Percentiles rank a stretch among this genome's conserved stretches.
These are phyloP conservation scores for Antedon mediterranea DNA, from an alignment of 53 echinoderm and acorn worm genomes.

Conservation along the genomic window DNA sequence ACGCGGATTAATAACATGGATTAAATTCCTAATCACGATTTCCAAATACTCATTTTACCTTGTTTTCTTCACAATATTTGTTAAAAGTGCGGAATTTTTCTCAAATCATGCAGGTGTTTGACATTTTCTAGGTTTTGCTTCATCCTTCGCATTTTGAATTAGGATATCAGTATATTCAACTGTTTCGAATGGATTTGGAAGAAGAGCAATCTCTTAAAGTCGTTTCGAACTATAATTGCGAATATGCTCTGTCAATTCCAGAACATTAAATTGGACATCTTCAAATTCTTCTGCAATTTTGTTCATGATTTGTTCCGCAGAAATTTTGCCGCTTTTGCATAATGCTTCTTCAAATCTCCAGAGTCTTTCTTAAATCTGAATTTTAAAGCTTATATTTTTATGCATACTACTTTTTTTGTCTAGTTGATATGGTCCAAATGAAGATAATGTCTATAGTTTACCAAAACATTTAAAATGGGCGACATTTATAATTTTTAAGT, in stretches of 20 bases:
- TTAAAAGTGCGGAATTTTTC: too few species aligned
- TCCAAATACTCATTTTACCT: too few species aligned
- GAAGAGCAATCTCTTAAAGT: conserved; percentile 16
- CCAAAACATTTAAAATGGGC: too few species aligned
- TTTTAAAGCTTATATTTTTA: background rate
- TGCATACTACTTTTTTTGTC: conserved; percentile 8
- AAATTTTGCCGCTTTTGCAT: conserved; percentile 11
- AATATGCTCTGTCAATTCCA: background rate
- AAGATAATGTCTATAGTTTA: too few species aligned
- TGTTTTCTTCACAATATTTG: too few species aligned
- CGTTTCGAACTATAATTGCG: conserved; percentile 3
- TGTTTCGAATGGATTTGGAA: background rate
- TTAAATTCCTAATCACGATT: too few species aligned
- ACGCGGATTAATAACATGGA: too few species aligned
- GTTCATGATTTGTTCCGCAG: conserved; percentile 8
- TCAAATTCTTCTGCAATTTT: conserved; percentile 5
- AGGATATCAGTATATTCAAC: background rate
- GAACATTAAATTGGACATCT: conserved; percentile 2
- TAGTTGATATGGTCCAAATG: too few species aligned
- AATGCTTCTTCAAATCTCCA: conserved; percentile 7
- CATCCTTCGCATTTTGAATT: conserved; percentile 1
- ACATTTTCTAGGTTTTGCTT: background rate
- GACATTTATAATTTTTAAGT: too few species aligned
- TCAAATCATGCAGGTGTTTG: conserved; percentile 3
- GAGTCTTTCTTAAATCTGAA: conserved; percentile 3